Evolutionary conservation across 2,113 vertebrate species (phyloP).

Genomic region (Hippolais icterina): DNA sequence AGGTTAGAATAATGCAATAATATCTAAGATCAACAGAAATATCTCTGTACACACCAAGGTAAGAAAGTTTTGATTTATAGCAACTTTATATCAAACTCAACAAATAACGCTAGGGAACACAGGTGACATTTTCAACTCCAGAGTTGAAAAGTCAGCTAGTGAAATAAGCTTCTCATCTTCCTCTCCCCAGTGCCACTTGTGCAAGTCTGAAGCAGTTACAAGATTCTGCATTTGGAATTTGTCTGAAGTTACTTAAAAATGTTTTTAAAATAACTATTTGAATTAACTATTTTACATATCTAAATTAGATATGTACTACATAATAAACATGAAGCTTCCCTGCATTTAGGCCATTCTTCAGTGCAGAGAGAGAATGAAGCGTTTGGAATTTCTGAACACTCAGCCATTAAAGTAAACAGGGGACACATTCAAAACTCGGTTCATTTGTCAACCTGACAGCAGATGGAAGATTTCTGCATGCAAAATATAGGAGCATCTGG

Average conservation of each 20-base stretch:
- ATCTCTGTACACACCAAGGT: neutral
- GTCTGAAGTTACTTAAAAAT: neutral
- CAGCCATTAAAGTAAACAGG: conserved; percentile 8
- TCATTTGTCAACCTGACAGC: conserved; percentile 59
- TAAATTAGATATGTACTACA: neutral
- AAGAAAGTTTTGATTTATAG: neutral
- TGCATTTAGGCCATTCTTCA: neutral
- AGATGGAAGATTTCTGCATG: conserved; percentile 46
- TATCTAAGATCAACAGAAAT: neutral
- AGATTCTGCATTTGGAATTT: neutral
- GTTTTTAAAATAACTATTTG: neutral
- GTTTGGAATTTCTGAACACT: neutral
- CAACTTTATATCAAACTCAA: neutral
- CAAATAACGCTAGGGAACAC: neutral
- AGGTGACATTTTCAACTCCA: neutral
- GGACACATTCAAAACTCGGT: conserved; percentile 37
- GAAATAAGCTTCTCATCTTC: neutral
- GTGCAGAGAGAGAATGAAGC: neutral
- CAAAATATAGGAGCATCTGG: conserved; percentile 55
- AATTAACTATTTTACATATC: neutral
- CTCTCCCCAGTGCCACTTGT: neutral
- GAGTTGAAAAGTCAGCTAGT: neutral
- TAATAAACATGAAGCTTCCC: neutral
- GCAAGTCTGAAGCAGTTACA: neutral
- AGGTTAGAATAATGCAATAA: neutral